Base-by-base conservation (phyloP, 2,888 invertebrate genomes). In the Ceraclea dissimilis region DNA sequence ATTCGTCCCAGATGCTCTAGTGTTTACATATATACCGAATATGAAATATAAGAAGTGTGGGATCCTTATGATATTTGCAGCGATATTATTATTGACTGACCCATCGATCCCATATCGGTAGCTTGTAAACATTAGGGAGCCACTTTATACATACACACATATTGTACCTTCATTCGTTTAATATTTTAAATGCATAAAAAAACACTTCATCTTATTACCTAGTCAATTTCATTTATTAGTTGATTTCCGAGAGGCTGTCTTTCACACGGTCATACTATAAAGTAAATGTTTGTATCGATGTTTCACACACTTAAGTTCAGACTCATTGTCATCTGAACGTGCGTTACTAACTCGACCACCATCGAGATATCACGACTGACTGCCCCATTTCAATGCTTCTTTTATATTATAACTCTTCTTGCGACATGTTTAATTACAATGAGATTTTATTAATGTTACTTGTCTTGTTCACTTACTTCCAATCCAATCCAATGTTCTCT, bases 221-320 rank as follows among this genome's bases (percentile, higher is more conserved):
- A 10, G 26, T 26, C 26, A 6, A 10, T 26, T 4, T 26, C 26
- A 4, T 26, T 10, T 26, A 26, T 26, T 10, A 26, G 26, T 26
- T 4, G 4, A 6, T 6, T 6, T 26, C 26, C 10, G 10, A 26
- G 39, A 60, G 53, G 53, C 53, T 44, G 51, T 56, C 52, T 60
- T 60, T 60, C 60, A 60, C 60, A 60, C 60, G 60, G 58, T 58
- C 8, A 39, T 48, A 26, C 47, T 22, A 39, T 49, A 51, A 54
- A 50, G 57, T 43, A 55, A 49, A 51, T 53, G 47, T 50, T 21
- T 53, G 17, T 54, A 50, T 51, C 53, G 39, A 51, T 59, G 52
- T 59, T 50, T 56, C 59, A 53, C 49, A 55, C 43, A 43, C 48
- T 50, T 39, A 52, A 52, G 49, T 46, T 47, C 56, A 52, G 51